phyloP scores from a whole-genome alignment of 2,888 invertebrate genomes.

The Panopea generosa region DNA sequence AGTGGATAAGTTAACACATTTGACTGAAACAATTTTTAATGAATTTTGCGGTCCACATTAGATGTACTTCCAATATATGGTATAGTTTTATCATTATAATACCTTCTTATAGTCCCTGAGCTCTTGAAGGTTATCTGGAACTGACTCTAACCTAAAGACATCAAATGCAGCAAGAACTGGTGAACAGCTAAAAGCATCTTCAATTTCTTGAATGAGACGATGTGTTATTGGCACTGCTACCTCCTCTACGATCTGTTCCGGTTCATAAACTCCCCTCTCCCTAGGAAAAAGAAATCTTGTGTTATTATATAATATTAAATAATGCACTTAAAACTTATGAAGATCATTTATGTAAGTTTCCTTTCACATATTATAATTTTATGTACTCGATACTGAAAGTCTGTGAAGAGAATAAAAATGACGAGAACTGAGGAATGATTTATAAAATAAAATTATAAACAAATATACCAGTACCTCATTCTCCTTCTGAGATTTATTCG shows the following conservation, averaged over 20 bases:
- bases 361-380: background rate
- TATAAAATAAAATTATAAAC: too few relatives aligned
- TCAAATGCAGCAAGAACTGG: slow-evolving; percentile 20
- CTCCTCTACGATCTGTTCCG: slow-evolving; percentile 12
- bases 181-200: slow-evolving; percentile 17
- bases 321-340: too few relatives aligned
- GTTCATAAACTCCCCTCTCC: background rate
- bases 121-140: slow-evolving; percentile 14
- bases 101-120: slow-evolving; percentile 11
- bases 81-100: background rate
- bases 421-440: too few relatives aligned
- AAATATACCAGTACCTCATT: slow-evolving; percentile 16
- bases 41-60: too few relatives aligned
- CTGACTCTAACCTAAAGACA: slow-evolving; percentile 14
- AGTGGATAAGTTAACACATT: too few relatives aligned
- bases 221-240: slow-evolving; percentile 12
- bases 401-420: too few relatives aligned
- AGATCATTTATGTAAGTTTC: background rate
- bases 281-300: background rate
- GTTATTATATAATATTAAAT: background rate
- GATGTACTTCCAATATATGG: too few relatives aligned
- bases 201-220: slow-evolving; percentile 11
- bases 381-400: too few relatives aligned
- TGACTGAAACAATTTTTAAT: background rate
- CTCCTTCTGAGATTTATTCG: slow-evolving; percentile 8